These are phyloP conservation scores for Trachelus troglodyta DNA, from an alignment of 2,888 invertebrate genomes.

Conservation along the genomic window DNA sequence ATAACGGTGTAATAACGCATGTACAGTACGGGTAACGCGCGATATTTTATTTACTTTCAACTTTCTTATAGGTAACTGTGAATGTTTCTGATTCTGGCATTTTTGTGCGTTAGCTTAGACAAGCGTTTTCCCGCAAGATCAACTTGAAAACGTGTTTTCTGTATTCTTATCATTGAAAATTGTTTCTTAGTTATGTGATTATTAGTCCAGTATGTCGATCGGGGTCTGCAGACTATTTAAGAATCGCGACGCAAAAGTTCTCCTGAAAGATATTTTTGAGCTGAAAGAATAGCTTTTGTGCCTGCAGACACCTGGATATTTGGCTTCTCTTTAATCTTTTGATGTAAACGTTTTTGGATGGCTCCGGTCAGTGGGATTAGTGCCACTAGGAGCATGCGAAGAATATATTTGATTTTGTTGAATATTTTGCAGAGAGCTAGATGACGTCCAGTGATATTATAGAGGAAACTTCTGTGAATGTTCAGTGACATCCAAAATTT, in stretches of 20 bases:
- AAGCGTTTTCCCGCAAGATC: conserved; percentile 17
- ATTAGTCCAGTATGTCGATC: background rate
- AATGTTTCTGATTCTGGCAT: conserved; percentile 28
- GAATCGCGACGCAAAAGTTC: background rate
- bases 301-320: background rate
- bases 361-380: background rate
- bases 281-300: background rate
- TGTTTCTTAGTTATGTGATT: background rate
- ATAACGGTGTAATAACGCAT: conserved; percentile 16
- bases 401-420: background rate
- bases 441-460: background rate
- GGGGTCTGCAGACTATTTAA: background rate
- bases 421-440: conserved; percentile 1
- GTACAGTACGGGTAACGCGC: conserved; percentile 12
- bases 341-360: background rate
- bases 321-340: background rate
- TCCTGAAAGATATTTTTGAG: background rate
- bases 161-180: conserved; percentile 9
- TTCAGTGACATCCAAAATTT: background rate
- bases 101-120: conserved; percentile 19
- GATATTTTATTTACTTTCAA: background rate
- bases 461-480: background rate
- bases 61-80: conserved; percentile 18
- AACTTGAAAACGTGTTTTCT: conserved; percentile 20
- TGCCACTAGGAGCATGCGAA: background rate